phyloP scores from a whole-genome alignment of 1,140 invertebrate genomes.

The Drosophila erecta region DNA sequence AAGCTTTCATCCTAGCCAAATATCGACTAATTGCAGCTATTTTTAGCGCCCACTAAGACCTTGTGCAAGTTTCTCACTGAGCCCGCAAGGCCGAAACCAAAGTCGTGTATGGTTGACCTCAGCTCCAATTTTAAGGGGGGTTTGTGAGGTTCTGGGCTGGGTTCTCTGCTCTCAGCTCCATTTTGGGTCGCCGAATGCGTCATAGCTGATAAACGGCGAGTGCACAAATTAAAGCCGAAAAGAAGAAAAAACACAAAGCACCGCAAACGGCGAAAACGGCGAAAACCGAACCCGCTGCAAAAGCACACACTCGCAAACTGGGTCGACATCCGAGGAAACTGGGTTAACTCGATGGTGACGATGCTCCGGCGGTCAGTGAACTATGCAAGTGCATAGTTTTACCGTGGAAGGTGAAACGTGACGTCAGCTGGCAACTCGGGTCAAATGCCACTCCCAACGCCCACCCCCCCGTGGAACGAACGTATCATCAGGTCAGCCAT shows the following conservation, averaged over 20 bases:
- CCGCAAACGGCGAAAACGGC: constrained; percentile 60
- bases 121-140: constrained; percentile 17
- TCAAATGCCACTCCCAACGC: no score
- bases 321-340: constrained; percentile 62
- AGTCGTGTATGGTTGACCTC: constrained; percentile 35
- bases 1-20: constrained; percentile 12
- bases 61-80: constrained; percentile 33
- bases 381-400: constrained; percentile 59
- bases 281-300: constrained; percentile 51
- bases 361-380: constrained; percentile 60
- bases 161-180: constrained; percentile 27
- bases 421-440: constrained; percentile 59
- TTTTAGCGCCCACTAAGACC: constrained; percentile 41
- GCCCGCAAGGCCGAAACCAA: constrained; percentile 38
- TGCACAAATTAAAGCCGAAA: constrained; percentile 43
- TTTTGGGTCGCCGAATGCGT: constrained; percentile 70
- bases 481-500: constrained; percentile 67
- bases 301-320: constrained; percentile 40
- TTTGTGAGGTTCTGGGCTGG: neutral
- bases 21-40: constrained; percentile 47
- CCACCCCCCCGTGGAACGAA: no score
- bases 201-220: constrained; percentile 52
- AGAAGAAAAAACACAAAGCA: constrained; percentile 5
- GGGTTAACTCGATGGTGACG: constrained; percentile 55
- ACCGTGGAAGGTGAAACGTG: constrained; percentile 77